Conservation (phyloP, 2,113 vertebrate genomes). For the Lethenteron camtschaticum region DNA sequence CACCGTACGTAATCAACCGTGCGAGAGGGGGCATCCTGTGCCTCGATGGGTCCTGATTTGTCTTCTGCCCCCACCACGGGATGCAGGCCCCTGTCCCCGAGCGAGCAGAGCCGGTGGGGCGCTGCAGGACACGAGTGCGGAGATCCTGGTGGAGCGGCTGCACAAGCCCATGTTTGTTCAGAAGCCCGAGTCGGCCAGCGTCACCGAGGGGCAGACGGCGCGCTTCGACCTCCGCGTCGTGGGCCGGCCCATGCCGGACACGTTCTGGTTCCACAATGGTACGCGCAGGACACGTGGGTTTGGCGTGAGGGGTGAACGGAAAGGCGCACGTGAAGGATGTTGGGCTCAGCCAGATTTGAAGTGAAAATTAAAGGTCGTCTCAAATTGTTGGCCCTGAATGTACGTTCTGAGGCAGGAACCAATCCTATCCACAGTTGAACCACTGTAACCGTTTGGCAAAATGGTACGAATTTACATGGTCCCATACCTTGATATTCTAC, state of each 20-base stretch:
- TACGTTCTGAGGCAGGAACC: no score
- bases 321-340: no score
- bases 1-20: no score
- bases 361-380: no score
- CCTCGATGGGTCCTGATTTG: conserved; percentile 36
- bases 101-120: conserved; percentile 47
- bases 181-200: conserved; percentile 75
- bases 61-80: conserved; percentile 87
- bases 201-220: conserved; percentile 76
- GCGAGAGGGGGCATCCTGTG: no score
- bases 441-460: no score
- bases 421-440: no score
- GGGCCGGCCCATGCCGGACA: conserved; percentile 92
- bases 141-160: conserved; percentile 67
- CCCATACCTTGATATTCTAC: no score
- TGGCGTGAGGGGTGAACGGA: no score
- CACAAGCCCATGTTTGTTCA: conserved; percentile 90
- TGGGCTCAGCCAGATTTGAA: no score
- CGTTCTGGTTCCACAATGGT: conserved; percentile 95
- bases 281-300: conserved; percentile 8
- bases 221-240: conserved; percentile 94
- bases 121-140: conserved; percentile 70
- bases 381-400: no score
- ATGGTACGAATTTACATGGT: no score
- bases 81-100: conserved; percentile 64